phyloP scores from a whole-genome alignment of 2,797 vertebrate genomes.

The Semotilus atromaculatus region DNA sequence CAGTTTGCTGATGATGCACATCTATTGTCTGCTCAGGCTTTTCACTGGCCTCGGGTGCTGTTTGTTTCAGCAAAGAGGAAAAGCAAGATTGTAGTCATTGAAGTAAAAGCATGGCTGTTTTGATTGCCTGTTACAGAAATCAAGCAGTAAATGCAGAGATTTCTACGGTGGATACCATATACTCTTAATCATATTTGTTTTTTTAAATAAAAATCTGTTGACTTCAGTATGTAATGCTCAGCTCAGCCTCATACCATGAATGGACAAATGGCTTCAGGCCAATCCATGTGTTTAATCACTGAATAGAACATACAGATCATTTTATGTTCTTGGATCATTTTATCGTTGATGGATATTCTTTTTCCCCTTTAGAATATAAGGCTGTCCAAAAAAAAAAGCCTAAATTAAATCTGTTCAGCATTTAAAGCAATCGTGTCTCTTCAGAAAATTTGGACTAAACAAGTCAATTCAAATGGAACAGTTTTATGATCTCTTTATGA shows the following conservation, averaged over 20 bases:
- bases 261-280: not conserved
- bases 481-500: too few species aligned
- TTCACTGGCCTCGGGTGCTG: constrained; percentile 6
- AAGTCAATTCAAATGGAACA: too few species aligned
- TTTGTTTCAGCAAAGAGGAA: constrained; percentile 48
- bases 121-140: not conserved
- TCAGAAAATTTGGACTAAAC: too few species aligned
- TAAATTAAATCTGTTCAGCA: too few species aligned
- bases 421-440: too few species aligned
- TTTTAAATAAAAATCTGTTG: not conserved
- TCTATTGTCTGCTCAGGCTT: constrained; percentile 44
- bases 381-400: not conserved
- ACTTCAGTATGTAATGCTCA: not conserved
- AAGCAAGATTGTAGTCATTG: constrained; percentile 15
- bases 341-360: not conserved
- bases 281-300: not conserved
- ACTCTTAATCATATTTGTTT: not conserved
- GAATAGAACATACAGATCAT: not conserved
- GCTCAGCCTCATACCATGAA: not conserved
- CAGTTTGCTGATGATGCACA: constrained; percentile 70
- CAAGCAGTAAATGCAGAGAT: not conserved
- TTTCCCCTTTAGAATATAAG: not conserved
- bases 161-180: not conserved
- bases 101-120: constrained; percentile 15
- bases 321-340: too few species aligned